Percentiles rank a stretch among this genome's conserved stretches.
These are phyloP conservation scores for Xylocopa sonorina DNA, from an alignment of 1,140 invertebrate species.

Conservation along the genomic window DNA sequence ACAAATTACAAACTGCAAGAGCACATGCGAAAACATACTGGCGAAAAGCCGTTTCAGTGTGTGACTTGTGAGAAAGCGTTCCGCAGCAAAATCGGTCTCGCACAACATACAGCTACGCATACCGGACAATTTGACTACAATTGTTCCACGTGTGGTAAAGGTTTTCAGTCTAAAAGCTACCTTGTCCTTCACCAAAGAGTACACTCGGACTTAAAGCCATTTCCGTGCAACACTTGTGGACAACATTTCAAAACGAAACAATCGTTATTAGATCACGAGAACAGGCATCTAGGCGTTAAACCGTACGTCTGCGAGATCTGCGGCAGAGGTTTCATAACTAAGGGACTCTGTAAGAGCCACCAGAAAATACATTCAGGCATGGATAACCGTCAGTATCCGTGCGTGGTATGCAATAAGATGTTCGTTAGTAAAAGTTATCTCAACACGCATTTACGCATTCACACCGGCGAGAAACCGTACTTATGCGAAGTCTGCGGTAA, in stretches of 20 bases:
- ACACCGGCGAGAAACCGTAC: conserved; percentile 92
- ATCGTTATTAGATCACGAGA: conserved; percentile 89
- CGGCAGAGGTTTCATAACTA: conserved; percentile 91
- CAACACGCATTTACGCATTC: conserved; percentile 92
- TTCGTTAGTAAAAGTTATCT: conserved; percentile 91
- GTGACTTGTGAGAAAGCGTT: conserved; percentile 89
- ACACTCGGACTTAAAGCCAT: conserved; percentile 85
- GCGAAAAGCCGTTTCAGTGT: conserved; percentile 91
- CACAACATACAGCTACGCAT: conserved; percentile 87
- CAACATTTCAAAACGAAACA: conserved; percentile 89
- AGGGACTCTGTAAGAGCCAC: conserved; percentile 88
- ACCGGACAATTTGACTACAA: conserved; percentile 86
- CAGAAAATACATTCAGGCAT: conserved; percentile 87
- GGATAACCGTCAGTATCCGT: conserved; percentile 86
- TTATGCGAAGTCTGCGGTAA: conserved; percentile 86
- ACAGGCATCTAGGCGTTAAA: conserved; percentile 91
- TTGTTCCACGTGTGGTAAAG: conserved; percentile 87
- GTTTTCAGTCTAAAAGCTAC: conserved; percentile 88
- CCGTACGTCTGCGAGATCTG: conserved; percentile 91
- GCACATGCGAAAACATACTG: conserved; percentile 91
- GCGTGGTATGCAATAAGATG: conserved; percentile 86
- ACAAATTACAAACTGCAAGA: conserved; percentile 87
- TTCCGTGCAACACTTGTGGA: conserved; percentile 84
- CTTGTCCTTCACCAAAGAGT: conserved; percentile 87
- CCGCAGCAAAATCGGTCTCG: conserved; percentile 85